A percentile compares a stretch with the other conserved stretches of the same genome.
Conservation (phyloP, 2,113 vertebrate species). For the Varanus komodoensis region DNA sequence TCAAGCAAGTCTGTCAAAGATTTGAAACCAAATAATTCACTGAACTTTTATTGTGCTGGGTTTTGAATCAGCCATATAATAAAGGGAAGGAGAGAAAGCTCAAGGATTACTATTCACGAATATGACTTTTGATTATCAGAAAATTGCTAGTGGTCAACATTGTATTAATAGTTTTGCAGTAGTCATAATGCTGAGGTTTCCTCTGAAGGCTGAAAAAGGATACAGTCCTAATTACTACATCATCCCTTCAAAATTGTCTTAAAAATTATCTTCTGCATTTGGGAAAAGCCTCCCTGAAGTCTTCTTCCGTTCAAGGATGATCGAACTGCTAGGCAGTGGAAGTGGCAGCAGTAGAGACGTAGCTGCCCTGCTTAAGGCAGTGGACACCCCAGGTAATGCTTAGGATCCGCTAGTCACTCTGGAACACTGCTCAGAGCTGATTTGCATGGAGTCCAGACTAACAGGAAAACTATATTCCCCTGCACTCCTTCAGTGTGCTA, state of each 20-base stretch:
- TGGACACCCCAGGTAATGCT: background rate
- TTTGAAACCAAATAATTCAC: background rate
- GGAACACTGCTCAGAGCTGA: background rate
- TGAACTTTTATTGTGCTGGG: background rate
- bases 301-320: background rate
- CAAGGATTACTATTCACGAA: background rate
- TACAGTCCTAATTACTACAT: too few relatives aligned
- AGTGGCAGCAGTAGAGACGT: too few relatives aligned
- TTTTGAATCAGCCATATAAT: too few relatives aligned
- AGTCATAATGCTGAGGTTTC: background rate
- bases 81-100: background rate
- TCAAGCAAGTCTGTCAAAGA: too few relatives aligned
- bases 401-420: background rate
- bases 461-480: background rate
- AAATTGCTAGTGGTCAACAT: background rate
- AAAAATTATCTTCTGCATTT: background rate
- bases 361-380: background rate
- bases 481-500: background rate
- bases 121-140: background rate
- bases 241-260: background rate
- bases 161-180: background rate
- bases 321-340: background rate
- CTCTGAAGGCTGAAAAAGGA: background rate
- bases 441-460: background rate
- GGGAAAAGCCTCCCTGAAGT: background rate